Evolutionary conservation across 2,113 vertebrate genomes (phyloP), one percentile per base, ranked within the genome.

Genomic region (Hippocampus barbouri): DNA sequence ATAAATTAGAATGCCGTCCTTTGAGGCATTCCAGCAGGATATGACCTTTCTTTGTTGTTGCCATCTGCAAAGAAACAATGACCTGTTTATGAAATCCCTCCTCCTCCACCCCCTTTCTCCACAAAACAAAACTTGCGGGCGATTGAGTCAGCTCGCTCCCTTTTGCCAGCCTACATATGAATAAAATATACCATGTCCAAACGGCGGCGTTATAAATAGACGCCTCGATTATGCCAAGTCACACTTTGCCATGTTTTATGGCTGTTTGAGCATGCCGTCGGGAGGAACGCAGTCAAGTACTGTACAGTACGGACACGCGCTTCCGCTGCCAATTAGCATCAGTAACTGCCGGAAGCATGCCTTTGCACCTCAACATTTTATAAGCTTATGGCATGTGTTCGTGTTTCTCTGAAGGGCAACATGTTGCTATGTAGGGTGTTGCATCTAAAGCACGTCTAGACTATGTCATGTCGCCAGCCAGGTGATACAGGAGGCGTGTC

Each of bases 41-140:
- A 21, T 84, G 81, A 86, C 88, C 83, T 87, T 89, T 85, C 78
- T 83, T 87, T 87, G 77, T 82, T 82, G 79, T 76, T 49, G 69
- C 64, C 68, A 69, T 78, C 54, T 54, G 60, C 76, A 77, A 72
- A 80, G 68, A 71, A 80, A 81, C n/a, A 57, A 53, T 69, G 53
- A 66, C 67, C 59, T 80, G 65, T 71, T 78, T 60, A 40, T 68
- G 59, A 77, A 70, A 64, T 65, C 67, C 63, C 70, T 64, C 82
- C 76, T 83, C 79, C 8, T 68, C 57, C 70, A 66, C 49, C 30
- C 70, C 14, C 41, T 73, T 54, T 43, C 40, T 72, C 68, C 41
- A 67, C 43, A 27, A 66, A 40, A 66, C 25, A 23, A 66, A 66
- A 47, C 64, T 47, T 66, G 64, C 68, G 75, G 67, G 56, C 69